phyloP scores from a whole-genome alignment of 2,888 invertebrate species.

The Endomychus coccineus region DNA sequence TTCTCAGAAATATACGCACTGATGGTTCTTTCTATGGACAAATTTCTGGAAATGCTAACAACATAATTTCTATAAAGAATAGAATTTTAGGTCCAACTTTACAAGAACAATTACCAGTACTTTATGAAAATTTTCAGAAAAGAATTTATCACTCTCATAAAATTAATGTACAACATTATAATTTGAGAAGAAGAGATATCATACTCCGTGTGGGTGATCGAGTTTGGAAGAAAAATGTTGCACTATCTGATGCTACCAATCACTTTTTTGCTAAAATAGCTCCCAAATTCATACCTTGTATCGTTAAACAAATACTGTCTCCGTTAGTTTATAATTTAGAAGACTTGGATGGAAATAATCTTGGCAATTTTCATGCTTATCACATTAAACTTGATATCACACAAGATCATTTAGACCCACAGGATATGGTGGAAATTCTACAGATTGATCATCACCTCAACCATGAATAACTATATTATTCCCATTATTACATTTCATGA shows the following conservation, averaged over 20 bases:
- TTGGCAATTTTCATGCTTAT: not conserved
- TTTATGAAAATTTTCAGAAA: not conserved
- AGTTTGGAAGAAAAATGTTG: constrained; percentile 4
- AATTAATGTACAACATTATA: not conserved
- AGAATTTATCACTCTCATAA: constrained; percentile 1
- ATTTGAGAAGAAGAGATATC: not conserved
- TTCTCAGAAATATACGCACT: constrained; percentile 3
- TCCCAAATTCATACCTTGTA: constrained; percentile 4
- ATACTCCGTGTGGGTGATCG: not conserved
- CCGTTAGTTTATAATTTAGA: not conserved
- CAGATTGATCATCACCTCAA: constrained; percentile 15
- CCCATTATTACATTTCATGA: too few species aligned
- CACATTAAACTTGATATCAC: constrained; percentile 2
- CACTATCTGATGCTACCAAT: not conserved
- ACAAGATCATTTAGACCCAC: not conserved
- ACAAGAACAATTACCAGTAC: constrained; percentile 2
- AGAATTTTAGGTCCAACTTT: not conserved
- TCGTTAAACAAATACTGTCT: not conserved
- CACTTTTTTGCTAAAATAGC: not conserved
- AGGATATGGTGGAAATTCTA: not conserved
- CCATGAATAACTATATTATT: too few species aligned
- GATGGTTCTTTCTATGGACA: constrained; percentile 6
- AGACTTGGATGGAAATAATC: not conserved
- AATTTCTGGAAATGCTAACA: constrained; percentile 5
- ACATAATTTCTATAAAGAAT: not conserved